phyloP scores from a whole-genome alignment of 2,113 vertebrate species.

The Ciconia maguari region DNA sequence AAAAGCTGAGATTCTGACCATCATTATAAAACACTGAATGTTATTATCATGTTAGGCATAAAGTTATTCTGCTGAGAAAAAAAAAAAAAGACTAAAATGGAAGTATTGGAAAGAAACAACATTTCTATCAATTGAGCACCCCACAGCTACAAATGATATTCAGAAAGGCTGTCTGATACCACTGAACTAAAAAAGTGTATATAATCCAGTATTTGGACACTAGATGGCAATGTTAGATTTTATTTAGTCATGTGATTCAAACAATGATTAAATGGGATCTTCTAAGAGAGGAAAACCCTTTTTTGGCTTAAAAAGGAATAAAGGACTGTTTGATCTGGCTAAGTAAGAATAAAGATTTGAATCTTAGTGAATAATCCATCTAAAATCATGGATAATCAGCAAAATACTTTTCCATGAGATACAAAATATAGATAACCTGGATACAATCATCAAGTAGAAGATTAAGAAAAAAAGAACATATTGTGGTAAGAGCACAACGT shows the following conservation, averaged over 20 bases:
- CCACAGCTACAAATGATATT: not conserved
- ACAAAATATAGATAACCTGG: not conserved
- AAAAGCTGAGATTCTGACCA: not conserved
- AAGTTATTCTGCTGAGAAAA: not conserved
- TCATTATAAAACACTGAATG: not conserved
- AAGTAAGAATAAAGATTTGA: not conserved
- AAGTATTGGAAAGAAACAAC: not conserved
- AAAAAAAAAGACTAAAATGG: not conserved
- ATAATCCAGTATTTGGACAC: not conserved
- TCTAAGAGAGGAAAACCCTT: not conserved
- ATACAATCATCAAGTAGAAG: not conserved
- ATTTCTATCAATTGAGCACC: not conserved
- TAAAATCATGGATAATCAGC: not conserved
- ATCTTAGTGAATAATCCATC: not conserved
- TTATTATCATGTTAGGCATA: not conserved
- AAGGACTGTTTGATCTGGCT: not conserved
- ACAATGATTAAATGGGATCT: not conserved
- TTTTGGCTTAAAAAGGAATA: not conserved
- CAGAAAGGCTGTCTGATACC: not conserved
- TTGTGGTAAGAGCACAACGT: not conserved
- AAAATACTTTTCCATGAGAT: not conserved
- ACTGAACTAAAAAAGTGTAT: not conserved
- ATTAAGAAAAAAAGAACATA: not conserved
- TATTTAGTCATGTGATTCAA: slow-evolving; percentile 58
- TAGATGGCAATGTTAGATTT: slow-evolving; percentile 66